Evolutionary conservation across 1,140 invertebrate genomes (phyloP).

Genomic region (Brachionus rubens): DNA sequence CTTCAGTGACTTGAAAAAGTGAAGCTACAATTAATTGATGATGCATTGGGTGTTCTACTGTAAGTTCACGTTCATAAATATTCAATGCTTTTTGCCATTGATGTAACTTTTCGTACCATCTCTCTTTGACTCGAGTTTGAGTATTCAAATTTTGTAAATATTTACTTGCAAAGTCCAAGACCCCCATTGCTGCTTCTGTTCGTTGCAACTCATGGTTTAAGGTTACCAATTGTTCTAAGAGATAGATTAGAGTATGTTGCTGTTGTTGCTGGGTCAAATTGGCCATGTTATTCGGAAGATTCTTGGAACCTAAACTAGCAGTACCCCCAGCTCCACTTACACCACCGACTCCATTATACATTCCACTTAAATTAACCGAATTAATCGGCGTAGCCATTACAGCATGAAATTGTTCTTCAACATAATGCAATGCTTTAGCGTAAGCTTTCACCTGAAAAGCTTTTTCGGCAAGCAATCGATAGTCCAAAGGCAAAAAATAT

Average conservation of each 20-base stretch:
- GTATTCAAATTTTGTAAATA: constrained; percentile 64
- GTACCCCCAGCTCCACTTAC: constrained; percentile 24
- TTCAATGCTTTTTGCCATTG: constrained; percentile 94
- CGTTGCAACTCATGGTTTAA: constrained; percentile 99
- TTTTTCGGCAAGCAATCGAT: constrained; percentile 68
- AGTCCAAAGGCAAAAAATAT: constrained; percentile 69
- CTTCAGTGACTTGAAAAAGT: constrained; percentile 48
- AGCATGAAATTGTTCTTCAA: constrained; percentile 87
- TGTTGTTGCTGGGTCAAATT: constrained; percentile 64
- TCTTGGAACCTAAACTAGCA: neutral
- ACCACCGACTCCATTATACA: constrained; percentile 30
- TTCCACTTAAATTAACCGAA: neutral
- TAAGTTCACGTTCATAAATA: constrained; percentile 69
- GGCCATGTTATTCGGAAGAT: constrained; percentile 48
- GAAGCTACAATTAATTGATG: neutral
- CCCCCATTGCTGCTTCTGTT: constrained; percentile 78
- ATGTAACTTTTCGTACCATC: constrained; percentile 98
- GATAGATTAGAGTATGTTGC: constrained; percentile 30
- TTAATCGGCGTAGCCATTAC: constrained; percentile 9
- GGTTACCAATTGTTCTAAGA: constrained; percentile 57
- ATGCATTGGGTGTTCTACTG: too few species aligned
- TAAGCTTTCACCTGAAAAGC: constrained; percentile 71
- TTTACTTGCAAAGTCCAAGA: constrained; percentile 63
- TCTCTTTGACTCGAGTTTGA: constrained; percentile 71
- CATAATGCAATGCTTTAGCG: constrained; percentile 96